Evolutionary conservation across 30 jellyfish, hydroid and myxozoan species (phyloP), one percentile per base, ranked within the genome.

Genomic region (Haliclystus octoradiatus): DNA sequence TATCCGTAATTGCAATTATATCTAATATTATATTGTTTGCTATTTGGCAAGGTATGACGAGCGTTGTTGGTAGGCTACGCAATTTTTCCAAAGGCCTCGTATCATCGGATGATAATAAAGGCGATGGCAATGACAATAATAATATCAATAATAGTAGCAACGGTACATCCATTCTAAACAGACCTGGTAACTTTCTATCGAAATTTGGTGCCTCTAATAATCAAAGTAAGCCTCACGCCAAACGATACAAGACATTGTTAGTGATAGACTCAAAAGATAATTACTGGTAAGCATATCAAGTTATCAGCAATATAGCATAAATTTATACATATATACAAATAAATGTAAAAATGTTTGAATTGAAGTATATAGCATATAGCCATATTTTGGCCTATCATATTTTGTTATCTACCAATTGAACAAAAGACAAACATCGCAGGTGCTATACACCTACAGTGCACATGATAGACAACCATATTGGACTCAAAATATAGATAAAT

Each of bases 211-310:
- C 72, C 25, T 31, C 93, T 33, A 72, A 72, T 52, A 34, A 74
- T 26, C 70, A 70, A 47, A 77, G 65, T 29, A 52, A 51, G 14
- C 83, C 71, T 34, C 85, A 83, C 1, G 94, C 79, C 7, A 52
- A 88, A 34, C 61, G 80, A 32, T 81, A 73, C 40, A 88, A 88
- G 52, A 79, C 92, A 0, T 77, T 88, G 15, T 71, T 88, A 26
- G 75, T 88, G 32, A 80, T 88, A 3, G 97, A 88, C 33, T 73
- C 86, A 1, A 81, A 71, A 12, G 97, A 88, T 28, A 75, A 88
- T 63, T 84, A 88, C 33, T 88, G 97, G 97, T 88, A 72, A 40
- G 94, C 67, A 25, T 49, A 19, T 40, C 9, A 40, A 19, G 9
- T 5, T 9, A 40, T 40, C 9, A 9, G 57, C 9, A 40, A 40